Evolutionary conservation across 2,888 invertebrate genomes (phyloP), one percentile per base, ranked within the genome.

Genomic region (Blastobasis adustella): DNA sequence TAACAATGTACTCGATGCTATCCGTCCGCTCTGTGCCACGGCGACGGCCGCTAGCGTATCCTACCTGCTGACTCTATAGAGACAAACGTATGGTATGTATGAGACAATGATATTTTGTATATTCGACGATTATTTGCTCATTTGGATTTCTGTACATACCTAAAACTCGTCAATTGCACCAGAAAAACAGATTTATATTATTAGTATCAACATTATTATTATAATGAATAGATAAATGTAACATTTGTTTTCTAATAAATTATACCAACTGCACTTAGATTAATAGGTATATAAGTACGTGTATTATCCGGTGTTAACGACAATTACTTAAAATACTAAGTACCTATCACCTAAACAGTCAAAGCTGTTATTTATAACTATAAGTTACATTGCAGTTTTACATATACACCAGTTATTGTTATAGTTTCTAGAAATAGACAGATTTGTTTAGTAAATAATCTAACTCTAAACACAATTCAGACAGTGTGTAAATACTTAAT

Each of bases 111-210:
- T 46, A 50, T 40, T 45, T 45, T 50, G 50, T 46, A 41, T 50
- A 37, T 46, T 50, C 37, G 49, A 47, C 46, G 50, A 52, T 54
- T 45, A 53, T 54, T 53, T 56, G 51, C 53, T 58, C 56, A 54
- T 53, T 53, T 50, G 48, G 47, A 54, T 50, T 47, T 54, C 49
- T 36, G 48, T 47, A 54, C 41, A 49, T 51, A 57, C 36, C 10
- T 49, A 54, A 57, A 62, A 66, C 61, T 64, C 60, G 71, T 72
- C 72, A 72, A 72, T 72, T 71, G 59, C 66, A 65, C 58, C 54
- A 55, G 37, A 50, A 46, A 44, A 59, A 57, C 55, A 56, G 59
- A 54, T 43, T 48, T 10, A 57, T 60, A 54, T 45, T 48, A 10
- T 45, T 43, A 44, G 42, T 47, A 52, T 37, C 40, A 39, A 46